Base-by-base conservation (phyloP, 2,797 vertebrate species). In the Notolabrus celidotus region DNA sequence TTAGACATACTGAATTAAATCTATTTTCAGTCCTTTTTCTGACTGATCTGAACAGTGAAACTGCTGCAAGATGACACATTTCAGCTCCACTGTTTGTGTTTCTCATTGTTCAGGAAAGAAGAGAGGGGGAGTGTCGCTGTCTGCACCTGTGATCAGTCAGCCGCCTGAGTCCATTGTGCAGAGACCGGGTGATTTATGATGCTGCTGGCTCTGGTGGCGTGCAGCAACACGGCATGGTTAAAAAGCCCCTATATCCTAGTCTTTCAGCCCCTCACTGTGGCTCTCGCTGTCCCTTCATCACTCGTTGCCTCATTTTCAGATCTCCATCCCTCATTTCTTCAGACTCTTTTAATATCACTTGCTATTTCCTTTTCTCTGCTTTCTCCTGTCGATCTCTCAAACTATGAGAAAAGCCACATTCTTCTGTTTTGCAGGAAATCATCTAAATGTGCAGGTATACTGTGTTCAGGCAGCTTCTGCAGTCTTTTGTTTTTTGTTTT, bases 141-240 rank as follows among this genome's bases (percentile, higher is more conserved):
- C 67, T 15, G 79, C 85, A 87, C 86, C 81, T 90, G 88, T 79
- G 79, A 86, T 82, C 75, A 53, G 61, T 80, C 68, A 17, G 64
- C 58, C 5, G 52, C 52, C 76, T 77, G 67, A 22, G 29, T 52
- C 23, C 67, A 65, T 52, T 25, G 43, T 71, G 71, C 55, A 4
- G 55, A 22, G 45, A 53, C 0, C 1, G 39, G 42, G 51, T 70
- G 75, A 84, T 84, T 84, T 83, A 84, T 77, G 59, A 82, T 14
- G 61, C 55, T 19, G 22, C 67, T 16, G 74, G 61, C 77, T 86
- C 54, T 53, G 50, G 50, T 78, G 78, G 71, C 82, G 60, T 67
- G 85, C 73, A 65, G 71, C 63, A 71, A 79, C 86, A 84, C 11
- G 72, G 77, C 19, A 67, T 36, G 75, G 52, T 77, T 69, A 31